Percentiles rank a stretch among this genome's conserved stretches.
Conservation (phyloP, 2,888 invertebrate species). For the Polydrusus pterygomalis region DNA sequence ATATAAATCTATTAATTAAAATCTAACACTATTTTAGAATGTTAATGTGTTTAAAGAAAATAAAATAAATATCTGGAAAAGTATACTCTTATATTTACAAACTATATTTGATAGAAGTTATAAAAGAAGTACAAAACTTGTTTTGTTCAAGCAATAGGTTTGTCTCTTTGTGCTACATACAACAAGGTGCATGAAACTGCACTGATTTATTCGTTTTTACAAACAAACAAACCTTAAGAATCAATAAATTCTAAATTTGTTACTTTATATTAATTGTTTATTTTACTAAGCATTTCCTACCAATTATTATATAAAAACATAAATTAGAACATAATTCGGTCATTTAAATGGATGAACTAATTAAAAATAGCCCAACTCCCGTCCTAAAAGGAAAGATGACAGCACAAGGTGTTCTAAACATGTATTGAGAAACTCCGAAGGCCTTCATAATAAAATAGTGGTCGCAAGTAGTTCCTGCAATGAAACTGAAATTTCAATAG, state of each 20-base stretch:
- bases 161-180: too few species aligned
- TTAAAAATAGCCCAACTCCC: too few species aligned
- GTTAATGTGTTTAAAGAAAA: constrained; percentile 17
- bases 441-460: too few species aligned
- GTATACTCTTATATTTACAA: constrained; percentile 19
- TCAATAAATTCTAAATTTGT: neutral
- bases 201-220: too few species aligned
- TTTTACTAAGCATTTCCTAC: neutral
- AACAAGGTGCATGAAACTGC: too few species aligned
- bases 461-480: too few species aligned
- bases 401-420: too few species aligned
- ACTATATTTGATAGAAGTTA: constrained; percentile 1
- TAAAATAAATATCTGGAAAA: constrained; percentile 28
- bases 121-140: constrained; percentile 24
- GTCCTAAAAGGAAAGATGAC: too few species aligned
- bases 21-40: neutral
- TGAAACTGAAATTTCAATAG: too few species aligned
- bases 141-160: neutral
- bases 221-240: neutral
- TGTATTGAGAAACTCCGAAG: too few species aligned
- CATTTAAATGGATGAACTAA: too few species aligned
- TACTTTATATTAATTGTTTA: neutral
- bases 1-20: constrained; percentile 16
- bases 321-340: too few species aligned
- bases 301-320: neutral